These are phyloP conservation scores for Philopedon plagiatum DNA, from an alignment of 2,888 invertebrate species.

Conservation along the genomic window DNA sequence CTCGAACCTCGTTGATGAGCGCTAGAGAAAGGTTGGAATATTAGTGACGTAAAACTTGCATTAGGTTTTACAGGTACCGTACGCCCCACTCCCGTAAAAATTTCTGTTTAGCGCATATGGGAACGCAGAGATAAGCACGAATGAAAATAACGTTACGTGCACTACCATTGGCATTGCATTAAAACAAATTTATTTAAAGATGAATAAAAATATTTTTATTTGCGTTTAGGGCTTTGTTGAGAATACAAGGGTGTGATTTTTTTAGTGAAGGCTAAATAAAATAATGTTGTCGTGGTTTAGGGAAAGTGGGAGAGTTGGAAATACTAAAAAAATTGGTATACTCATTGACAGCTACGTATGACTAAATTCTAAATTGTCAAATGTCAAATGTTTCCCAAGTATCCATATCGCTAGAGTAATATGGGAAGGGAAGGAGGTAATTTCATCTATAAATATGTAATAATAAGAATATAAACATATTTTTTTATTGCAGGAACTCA, in stretches of 20 bases:
- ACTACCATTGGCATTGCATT: not conserved
- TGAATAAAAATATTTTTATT: not conserved
- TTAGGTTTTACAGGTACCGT: conserved; percentile 37
- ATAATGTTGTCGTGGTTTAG: too few relatives aligned
- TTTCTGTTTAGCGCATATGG: conserved; percentile 29
- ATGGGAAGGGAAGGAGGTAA: too few relatives aligned
- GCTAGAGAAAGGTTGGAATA: conserved; percentile 13
- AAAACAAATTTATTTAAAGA: not conserved
- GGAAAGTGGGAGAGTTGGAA: too few relatives aligned
- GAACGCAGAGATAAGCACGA: conserved; percentile 23
- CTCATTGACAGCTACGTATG: too few relatives aligned
- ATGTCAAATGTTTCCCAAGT: too few relatives aligned
- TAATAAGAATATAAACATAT: too few relatives aligned
- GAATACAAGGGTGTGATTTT: not conserved
- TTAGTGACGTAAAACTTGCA: conserved; percentile 21
- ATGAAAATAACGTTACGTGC: conserved; percentile 7
- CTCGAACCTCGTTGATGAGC: not conserved
- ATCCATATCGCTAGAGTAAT: too few relatives aligned
- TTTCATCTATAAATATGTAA: too few relatives aligned
- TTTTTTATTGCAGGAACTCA: too few relatives aligned
- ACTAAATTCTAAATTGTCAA: too few relatives aligned
- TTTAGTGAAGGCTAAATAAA: too few relatives aligned
- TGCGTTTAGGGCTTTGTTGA: not conserved
- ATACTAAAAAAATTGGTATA: too few relatives aligned
- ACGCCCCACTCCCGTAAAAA: conserved; percentile 21